Percentiles rank a stretch among this genome's conserved stretches.
Conservation (phyloP, 2,797 vertebrate species). For the Limnodromus scolopaceus region DNA sequence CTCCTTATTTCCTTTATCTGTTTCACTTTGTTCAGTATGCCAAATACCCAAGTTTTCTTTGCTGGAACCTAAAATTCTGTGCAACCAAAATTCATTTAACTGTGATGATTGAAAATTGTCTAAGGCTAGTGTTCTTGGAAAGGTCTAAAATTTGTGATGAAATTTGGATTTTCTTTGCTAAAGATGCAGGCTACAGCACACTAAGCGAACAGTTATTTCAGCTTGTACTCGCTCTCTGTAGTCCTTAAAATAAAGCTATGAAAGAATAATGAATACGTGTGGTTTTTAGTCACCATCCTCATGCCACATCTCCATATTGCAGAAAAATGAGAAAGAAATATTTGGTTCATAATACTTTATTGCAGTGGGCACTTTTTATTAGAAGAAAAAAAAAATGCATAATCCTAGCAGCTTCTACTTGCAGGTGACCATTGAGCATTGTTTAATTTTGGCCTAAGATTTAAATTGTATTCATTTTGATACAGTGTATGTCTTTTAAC, state of each 20-base stretch:
- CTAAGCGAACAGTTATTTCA: not conserved
- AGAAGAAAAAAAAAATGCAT: slow-evolving; percentile 85
- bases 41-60: not conserved
- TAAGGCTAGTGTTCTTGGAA: not conserved
- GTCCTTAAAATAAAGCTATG: slow-evolving; percentile 69
- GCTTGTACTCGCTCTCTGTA: not conserved
- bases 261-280: not conserved
- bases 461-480: slow-evolving; percentile 69
- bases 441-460: slow-evolving; percentile 78
- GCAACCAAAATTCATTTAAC: not conserved
- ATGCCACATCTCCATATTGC: not conserved
- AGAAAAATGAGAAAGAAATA: not conserved
- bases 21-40: not conserved
- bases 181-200: not conserved
- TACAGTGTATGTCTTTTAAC: slow-evolving; percentile 78
- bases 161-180: not conserved
- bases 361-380: slow-evolving; percentile 89
- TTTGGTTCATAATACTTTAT: slow-evolving; percentile 79
- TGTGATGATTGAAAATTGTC: not conserved
- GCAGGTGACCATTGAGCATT: slow-evolving; percentile 88
- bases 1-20: not conserved
- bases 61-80: not conserved
- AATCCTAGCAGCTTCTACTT: slow-evolving; percentile 90
- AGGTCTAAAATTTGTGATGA: not conserved
- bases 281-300: not conserved